These are phyloP conservation scores for Plecotus auritus DNA, from an alignment of 2,113 vertebrate genomes.

Conservation along the genomic window DNA sequence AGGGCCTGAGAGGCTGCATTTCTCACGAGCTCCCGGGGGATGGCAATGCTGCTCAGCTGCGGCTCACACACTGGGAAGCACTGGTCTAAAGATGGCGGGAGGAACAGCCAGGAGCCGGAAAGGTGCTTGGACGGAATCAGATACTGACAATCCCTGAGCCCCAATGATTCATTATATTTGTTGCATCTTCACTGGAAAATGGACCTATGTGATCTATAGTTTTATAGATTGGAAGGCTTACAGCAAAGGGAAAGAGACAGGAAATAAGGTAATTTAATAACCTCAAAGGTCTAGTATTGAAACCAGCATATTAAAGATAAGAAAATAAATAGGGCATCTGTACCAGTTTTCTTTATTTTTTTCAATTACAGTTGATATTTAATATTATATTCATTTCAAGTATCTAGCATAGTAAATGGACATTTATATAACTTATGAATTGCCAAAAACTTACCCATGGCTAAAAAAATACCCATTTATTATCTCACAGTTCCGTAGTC, in stretches of 20 bases:
- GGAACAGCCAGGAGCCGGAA: not conserved
- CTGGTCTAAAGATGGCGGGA: not conserved
- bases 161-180: rapidly evolving
- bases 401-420: not conserved
- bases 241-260: not conserved
- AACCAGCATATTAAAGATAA: not conserved
- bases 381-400: not conserved
- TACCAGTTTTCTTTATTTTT: not conserved
- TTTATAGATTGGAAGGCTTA: not conserved
- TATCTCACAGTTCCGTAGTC: not conserved
- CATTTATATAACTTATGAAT: not conserved
- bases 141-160: not conserved
- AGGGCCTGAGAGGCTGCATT: not conserved
- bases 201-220: not conserved
- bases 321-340: not conserved
- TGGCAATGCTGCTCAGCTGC: not conserved
- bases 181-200: not conserved
- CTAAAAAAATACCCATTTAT: not conserved
- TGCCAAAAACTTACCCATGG: not conserved
- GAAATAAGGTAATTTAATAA: not conserved
- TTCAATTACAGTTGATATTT: not conserved
- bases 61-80: not conserved
- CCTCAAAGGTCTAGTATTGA: not conserved
- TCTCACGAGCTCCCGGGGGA: not conserved
- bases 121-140: not conserved